Evolutionary conservation across 2,797 vertebrate genomes (phyloP), one percentile per base, ranked within the genome.

Genomic region (Steatocranus sp.): DNA sequence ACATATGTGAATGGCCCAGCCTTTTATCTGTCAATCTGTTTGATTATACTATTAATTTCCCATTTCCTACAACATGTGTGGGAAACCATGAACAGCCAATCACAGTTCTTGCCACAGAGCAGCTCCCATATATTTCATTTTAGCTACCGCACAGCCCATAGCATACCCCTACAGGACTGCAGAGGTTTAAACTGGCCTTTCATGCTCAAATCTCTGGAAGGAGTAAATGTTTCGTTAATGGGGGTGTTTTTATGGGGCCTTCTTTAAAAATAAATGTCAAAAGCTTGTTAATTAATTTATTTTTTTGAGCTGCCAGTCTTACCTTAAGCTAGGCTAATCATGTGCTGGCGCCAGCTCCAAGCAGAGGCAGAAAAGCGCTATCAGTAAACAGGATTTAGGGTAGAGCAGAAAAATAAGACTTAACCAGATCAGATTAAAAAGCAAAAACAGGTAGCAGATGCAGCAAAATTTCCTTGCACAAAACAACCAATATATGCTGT

Each of bases 401-500:
- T 48, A 49, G 36, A 70, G 38, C n/a, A 23, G 14, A 34, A 74
- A 54, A 54, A 46, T 34, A 17, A n/a, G 41, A 78, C 66, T 51
- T 70, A 85, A 79, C 84, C 83, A 88, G 43, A 89, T 89, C 75
- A 58, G 32, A 85, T 83, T 48, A 79, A 74, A 82, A 68, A 56
- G 75, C 75, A 7, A 53, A 80, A 81, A 87, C 84, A 81, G 86
- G 84, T 90, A 83, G 75, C 78, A 70, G 87, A 90, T 90, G 86
- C 79, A 87, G 84, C 85, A 77, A 73, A 76, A 48, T 30, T 81
- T 66, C 50, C 76, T 86, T 70, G 50, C 38, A 87, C 75, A 80
- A 79, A 89, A 89, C 80, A 75, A 49, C 75, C 6, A 76, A 85
- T 77, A 38, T 14, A 48, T 20, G 46, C 75, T 78, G 70, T 68